Evolutionary conservation across 2,888 invertebrate species (phyloP), one percentile per base, ranked within the genome.

Genomic region (Escarpia spicata): DNA sequence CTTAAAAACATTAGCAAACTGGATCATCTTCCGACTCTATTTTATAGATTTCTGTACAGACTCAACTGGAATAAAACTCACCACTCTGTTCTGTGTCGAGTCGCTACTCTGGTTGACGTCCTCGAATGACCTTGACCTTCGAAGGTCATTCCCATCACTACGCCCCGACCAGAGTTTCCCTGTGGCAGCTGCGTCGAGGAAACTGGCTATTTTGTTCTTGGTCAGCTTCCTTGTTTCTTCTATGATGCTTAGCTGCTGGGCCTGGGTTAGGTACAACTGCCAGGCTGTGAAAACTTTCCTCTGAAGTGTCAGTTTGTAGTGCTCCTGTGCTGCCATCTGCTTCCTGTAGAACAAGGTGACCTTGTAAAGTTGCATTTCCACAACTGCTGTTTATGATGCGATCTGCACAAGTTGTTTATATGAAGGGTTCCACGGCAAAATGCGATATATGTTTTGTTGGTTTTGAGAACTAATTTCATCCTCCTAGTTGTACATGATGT

Each of bases 171-270:
- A 93, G 31, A 96, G 93, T 92, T 94, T 94, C 3, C 96, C 96
- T 3, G 95, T 94, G 26, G 95, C 95, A 43, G 96, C 96, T 10
- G 96, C 96, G 60, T 95, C 95, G 52, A 96, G 94, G 92, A 96
- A 94, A 31, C 95, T 95, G 92, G 95, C 94, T 95, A 96, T 96
- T 93, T 96, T 96, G 94, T 93, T 94, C 58, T 95, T 95, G 3
- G 96, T 96, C 44, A 92, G 94, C 37, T 94, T 94, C 94, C 96
- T 95, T 9, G 95, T 95, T 19, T 95, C 93, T 60, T 95, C 94
- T 44, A 96, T 92, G 15, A 95, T 94, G 9, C 93, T 94, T 19
- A 95, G 93, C 19, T 95, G 95, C 92, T 95, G 94, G 92, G 95
- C 94, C 93, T 95, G 94, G 15, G 93, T 91, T 3, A 96, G 94